Evolutionary conservation across 1,140 invertebrate species (phyloP), one percentile per base, ranked within the genome.

Genomic region (Grapholita molesta): DNA sequence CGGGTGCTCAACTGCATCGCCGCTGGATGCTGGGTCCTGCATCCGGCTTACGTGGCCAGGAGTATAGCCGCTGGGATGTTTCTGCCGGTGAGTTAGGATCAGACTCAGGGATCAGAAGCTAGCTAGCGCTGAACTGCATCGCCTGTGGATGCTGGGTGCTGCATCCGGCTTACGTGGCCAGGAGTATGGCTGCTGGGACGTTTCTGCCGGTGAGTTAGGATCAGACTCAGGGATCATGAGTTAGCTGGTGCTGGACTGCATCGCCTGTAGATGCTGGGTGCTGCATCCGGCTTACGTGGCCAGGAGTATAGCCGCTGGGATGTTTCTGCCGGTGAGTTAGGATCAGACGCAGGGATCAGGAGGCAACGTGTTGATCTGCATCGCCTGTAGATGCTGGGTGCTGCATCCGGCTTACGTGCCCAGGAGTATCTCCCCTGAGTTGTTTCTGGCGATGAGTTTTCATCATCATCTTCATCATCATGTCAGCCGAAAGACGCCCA

Each of bases 101-200:
- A 3, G 7, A 30, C 7, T 30, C 94, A 70, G 95, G 95, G 0
- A 93, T 94, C 11, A 94, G 96, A 72, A 98, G 96, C 83, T 97
- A 98, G 92, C 98, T 98, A 90, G 94, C 96, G 87, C 91, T 98
- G 1, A 95, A 95, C 2, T 95, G 95, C 74, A 94, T 98, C 35
- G 97, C 97, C 0, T 93, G 95, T 0, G 97, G 98, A 24, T 96
- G 97, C 80, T 98, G 97, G 97, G 93, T 98, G 1, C 79, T 98
- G 0, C 95, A 96, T 80, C 92, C 94, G 1, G 93, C 93, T 12
- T 97, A 97, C 78, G 86, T 97, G n/a, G 93, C 94, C 25, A 93
- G 94, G 61, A 96, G 94, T 66, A 82, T 93, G 52, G 77, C 91
- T 66, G 92, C 92, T 32, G 93, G 94, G 7, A 61, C 25, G 1